Conservation (phyloP, 2,113 vertebrate genomes). For the Entosphenus tridentatus region DNA sequence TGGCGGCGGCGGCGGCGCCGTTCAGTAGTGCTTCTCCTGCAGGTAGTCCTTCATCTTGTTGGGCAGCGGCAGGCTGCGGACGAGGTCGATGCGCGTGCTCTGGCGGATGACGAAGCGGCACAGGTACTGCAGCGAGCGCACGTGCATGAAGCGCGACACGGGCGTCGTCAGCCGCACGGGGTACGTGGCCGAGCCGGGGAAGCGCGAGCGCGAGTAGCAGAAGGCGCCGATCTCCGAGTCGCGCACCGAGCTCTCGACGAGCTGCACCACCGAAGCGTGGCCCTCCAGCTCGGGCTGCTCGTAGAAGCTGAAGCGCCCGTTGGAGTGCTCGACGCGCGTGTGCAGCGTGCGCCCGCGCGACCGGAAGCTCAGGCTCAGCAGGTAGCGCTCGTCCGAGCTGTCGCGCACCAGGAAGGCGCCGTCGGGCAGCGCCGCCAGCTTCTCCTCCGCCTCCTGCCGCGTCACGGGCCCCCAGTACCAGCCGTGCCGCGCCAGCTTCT, state of each 20-base stretch:
- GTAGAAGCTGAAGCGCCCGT: constrained; percentile 93
- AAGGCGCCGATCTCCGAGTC: constrained; percentile 97
- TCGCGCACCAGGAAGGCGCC: constrained; percentile 87
- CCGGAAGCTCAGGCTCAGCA: constrained; percentile 88
- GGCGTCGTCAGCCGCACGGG: constrained; percentile 84
- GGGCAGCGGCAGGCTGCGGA: constrained; percentile 97
- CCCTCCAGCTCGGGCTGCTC: constrained; percentile 93
- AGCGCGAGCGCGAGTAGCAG: constrained; percentile 79
- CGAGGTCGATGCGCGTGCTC: constrained; percentile 91
- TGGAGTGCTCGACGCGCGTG: constrained; percentile 91
- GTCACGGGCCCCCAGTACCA: constrained; percentile 99
- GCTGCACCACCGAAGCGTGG: constrained; percentile 83
- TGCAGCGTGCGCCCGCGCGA: constrained; percentile 89
- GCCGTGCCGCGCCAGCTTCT: constrained; percentile 82
- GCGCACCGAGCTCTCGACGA: constrained; percentile 86
- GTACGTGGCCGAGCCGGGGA: constrained; percentile 82
- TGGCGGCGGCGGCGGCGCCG: background rate
- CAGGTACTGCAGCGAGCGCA: constrained; percentile 89
- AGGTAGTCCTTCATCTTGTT: constrained; percentile 99
- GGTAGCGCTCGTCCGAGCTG: constrained; percentile 83
- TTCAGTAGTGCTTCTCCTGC: constrained; percentile 99
- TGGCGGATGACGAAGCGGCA: constrained; percentile 96
- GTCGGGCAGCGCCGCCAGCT: constrained; percentile 59
- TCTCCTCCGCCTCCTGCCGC: constrained; percentile 89
- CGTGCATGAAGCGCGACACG: constrained; percentile 95